Evolutionary conservation across 2,113 vertebrate genomes (phyloP).

Genomic region (Charina bottae): DNA sequence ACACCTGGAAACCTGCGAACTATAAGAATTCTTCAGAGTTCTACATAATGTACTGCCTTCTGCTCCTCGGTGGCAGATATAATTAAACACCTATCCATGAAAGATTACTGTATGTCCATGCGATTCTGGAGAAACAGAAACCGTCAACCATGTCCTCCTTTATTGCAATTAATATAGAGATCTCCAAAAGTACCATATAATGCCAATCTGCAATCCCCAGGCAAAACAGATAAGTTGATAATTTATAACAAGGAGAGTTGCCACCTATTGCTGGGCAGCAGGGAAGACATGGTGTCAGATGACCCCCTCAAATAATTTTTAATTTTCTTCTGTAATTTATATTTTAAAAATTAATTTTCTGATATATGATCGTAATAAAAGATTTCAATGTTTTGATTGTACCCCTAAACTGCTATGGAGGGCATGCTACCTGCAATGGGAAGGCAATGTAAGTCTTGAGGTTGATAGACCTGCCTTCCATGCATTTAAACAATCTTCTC

Average conservation of each 20-base stretch:
- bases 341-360: no score
- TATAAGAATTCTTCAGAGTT: not conserved
- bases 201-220: not conserved
- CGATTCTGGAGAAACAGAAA: not conserved
- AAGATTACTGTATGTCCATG: not conserved
- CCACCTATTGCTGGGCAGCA: not conserved
- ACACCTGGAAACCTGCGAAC: not conserved
- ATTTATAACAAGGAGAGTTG: not conserved
- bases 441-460: no score
- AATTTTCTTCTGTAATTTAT: no score
- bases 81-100: not conserved
- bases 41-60: not conserved
- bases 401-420: no score
- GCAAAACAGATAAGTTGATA: not conserved
- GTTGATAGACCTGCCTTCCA: no score
- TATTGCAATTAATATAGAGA: not conserved
- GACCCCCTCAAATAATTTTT: no score
- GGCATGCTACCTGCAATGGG: no score
- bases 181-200: not conserved
- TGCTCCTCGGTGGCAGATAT: not conserved
- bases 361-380: no score
- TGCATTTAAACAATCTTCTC: no score
- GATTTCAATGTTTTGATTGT: no score
- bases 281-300: not conserved
- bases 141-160: not conserved